phyloP scores from a whole-genome alignment of 2,113 vertebrate genomes.

The Chaenocephalus aceratus region DNA sequence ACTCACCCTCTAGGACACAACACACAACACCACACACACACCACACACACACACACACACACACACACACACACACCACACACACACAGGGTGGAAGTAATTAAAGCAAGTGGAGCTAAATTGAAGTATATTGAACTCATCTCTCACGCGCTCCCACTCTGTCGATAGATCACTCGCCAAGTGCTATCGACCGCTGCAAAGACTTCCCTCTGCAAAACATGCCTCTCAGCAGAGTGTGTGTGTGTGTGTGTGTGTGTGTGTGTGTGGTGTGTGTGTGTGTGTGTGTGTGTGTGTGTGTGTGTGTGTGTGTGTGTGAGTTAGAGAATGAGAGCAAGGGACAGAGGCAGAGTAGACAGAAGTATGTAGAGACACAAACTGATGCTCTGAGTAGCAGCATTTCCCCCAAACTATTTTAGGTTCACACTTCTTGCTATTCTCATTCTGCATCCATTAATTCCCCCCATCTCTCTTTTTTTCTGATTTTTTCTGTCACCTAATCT shows the following conservation, averaged over 20 bases:
- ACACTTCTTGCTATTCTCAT: not conserved
- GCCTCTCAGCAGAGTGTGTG: constrained; percentile 48
- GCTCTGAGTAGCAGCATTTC: constrained; percentile 20
- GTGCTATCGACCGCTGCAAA: constrained; percentile 70
- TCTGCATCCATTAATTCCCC: not conserved
- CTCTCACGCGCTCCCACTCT: constrained; percentile 69
- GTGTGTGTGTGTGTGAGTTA: constrained; percentile 3
- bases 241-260: constrained; percentile 6
- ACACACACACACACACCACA: constrained; percentile 43
- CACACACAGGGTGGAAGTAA: constrained; percentile 70
- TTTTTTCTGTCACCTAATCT: constrained; percentile 12
- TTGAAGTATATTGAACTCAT: constrained; percentile 83
- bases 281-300: constrained; percentile 19
- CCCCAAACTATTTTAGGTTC: constrained; percentile 25
- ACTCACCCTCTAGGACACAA: constrained; percentile 44
- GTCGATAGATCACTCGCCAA: constrained; percentile 79
- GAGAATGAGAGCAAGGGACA: constrained; percentile 11
- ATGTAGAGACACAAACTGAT: constrained; percentile 20
- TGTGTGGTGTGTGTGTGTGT: constrained; percentile 8
- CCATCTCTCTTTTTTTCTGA: not conserved
- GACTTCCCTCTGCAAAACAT: constrained; percentile 57
- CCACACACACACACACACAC: constrained; percentile 21
- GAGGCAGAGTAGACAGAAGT: constrained; percentile 11
- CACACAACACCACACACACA: constrained; percentile 48
- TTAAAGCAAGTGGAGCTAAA: constrained; percentile 82